These are phyloP conservation scores for Brachypteracias leptosomus DNA, from an alignment of 2,113 vertebrate species.

Conservation along the genomic window DNA sequence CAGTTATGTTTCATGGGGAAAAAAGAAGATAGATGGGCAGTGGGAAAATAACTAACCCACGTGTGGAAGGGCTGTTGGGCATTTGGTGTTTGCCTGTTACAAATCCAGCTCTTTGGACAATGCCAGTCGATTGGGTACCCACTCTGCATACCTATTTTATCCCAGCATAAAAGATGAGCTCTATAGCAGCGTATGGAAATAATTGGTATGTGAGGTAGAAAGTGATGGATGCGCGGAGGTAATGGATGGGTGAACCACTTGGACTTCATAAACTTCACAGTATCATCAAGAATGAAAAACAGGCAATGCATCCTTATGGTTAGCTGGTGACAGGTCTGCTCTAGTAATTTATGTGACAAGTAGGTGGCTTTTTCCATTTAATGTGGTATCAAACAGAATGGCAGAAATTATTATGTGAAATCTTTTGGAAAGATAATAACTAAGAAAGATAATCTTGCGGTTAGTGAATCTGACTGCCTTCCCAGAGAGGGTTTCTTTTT, in stretches of 20 bases:
- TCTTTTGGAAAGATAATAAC: not conserved
- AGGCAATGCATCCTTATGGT: not conserved
- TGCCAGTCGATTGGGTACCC: not conserved
- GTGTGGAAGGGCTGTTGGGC: not conserved
- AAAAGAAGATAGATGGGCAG: not conserved
- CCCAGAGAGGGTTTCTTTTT: not conserved
- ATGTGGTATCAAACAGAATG: not conserved
- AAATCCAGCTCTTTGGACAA: not conserved
- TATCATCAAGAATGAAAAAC: not conserved
- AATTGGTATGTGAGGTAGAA: not conserved
- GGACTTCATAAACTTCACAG: not conserved
- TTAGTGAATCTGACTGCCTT: not conserved
- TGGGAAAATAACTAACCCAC: not conserved
- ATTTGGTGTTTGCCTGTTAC: not conserved
- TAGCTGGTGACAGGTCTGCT: not conserved
- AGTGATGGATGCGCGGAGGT: not conserved
- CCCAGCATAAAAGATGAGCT: not conserved
- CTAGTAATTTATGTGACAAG: not conserved
- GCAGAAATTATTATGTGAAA: conserved; percentile 23
- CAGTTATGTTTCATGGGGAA: not conserved
- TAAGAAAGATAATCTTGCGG: not conserved
- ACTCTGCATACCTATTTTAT: not conserved
- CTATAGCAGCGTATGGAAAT: not conserved
- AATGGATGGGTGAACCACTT: accelerated
- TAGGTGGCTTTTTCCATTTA: not conserved